Conservation (phyloP, 1,140 invertebrate species). For the Drosophila pectinifera region DNA sequence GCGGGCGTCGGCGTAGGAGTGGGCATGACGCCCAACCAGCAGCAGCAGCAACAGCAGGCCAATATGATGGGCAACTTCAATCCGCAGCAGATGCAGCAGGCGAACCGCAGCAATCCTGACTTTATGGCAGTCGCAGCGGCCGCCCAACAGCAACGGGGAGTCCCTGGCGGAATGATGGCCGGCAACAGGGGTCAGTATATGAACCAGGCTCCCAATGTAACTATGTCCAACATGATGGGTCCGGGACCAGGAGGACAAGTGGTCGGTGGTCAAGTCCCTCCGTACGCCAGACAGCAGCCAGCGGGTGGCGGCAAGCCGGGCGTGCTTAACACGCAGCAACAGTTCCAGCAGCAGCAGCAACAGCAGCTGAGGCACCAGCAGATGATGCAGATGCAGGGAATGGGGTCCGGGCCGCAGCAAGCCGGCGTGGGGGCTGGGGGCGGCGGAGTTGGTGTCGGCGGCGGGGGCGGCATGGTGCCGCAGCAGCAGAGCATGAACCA, state of each 20-base stretch:
- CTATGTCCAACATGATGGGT: constrained; percentile 86
- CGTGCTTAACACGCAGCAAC: constrained; percentile 72
- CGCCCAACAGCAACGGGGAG: constrained; percentile 62
- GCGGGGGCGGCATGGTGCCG: constrained; percentile 61
- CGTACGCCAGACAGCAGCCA: constrained; percentile 83
- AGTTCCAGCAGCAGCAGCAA: constrained; percentile 83
- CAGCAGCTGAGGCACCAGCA: constrained; percentile 85
- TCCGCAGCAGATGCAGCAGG: constrained; percentile 81
- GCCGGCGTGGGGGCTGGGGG: constrained; percentile 56
- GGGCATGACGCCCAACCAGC: constrained; percentile 72
- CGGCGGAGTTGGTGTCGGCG: constrained; percentile 51
- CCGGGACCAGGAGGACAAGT: constrained; percentile 70
- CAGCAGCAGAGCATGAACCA: constrained; percentile 86
- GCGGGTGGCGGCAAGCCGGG: constrained; percentile 78
- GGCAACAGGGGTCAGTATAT: constrained; percentile 81
- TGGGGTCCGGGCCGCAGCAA: constrained; percentile 51
- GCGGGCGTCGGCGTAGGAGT: constrained; percentile 72
- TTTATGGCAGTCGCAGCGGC: constrained; percentile 83
- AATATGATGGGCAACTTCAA: constrained; percentile 85
- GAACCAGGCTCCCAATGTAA: constrained; percentile 84
- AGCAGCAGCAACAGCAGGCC: constrained; percentile 78
- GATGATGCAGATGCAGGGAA: constrained; percentile 84
- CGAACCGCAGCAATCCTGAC: constrained; percentile 84
- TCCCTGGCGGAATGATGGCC: constrained; percentile 81
- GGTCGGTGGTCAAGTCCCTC: constrained; percentile 84